phyloP scores from a whole-genome alignment of 64 coral and sea anemone species.

The Dendrophyllia cribrosa region DNA sequence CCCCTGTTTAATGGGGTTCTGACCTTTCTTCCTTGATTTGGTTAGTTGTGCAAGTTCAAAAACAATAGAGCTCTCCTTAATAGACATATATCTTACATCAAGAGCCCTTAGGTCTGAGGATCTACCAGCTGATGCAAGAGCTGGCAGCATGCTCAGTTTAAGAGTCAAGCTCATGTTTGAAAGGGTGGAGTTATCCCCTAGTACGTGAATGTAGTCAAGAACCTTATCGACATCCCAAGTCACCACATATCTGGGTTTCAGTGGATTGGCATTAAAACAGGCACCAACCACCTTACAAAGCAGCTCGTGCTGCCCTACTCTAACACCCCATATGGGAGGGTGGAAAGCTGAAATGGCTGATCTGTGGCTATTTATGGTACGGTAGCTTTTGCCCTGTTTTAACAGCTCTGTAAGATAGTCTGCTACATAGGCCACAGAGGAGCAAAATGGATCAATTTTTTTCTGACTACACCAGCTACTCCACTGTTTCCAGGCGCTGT shows the following conservation, averaged over 20 bases:
- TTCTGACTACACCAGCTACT: slow-evolving; percentile 33
- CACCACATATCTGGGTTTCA: slow-evolving; percentile 48
- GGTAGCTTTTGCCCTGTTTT: not conserved
- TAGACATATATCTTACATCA: slow-evolving; percentile 29
- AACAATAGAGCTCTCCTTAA: not conserved
- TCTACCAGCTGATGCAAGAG: slow-evolving; percentile 51
- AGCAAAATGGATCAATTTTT: slow-evolving; percentile 36
- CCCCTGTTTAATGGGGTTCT: not conserved
- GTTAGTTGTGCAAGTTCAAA: slow-evolving; percentile 29
- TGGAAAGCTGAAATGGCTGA: too few species aligned
- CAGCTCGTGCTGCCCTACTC: slow-evolving; percentile 47
- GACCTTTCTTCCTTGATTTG: slow-evolving; percentile 26
- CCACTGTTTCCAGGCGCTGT: slow-evolving; percentile 55
- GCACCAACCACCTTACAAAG: slow-evolving; percentile 38
- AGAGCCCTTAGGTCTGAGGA: slow-evolving; percentile 49
- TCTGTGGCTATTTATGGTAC: too few species aligned
- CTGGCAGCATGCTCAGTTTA: slow-evolving; percentile 32
- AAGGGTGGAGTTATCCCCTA: not conserved
- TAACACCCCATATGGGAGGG: not conserved
- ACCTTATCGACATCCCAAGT: slow-evolving; percentile 40
- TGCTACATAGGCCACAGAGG: slow-evolving; percentile 14
- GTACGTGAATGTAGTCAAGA: slow-evolving; percentile 14
- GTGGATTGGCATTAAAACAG: slow-evolving; percentile 49
- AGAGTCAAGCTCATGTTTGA: slow-evolving; percentile 38
- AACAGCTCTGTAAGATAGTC: slow-evolving; percentile 7